Evolutionary conservation across 2,797 vertebrate species (phyloP).

Genomic region (Enteromius anoplus): DNA sequence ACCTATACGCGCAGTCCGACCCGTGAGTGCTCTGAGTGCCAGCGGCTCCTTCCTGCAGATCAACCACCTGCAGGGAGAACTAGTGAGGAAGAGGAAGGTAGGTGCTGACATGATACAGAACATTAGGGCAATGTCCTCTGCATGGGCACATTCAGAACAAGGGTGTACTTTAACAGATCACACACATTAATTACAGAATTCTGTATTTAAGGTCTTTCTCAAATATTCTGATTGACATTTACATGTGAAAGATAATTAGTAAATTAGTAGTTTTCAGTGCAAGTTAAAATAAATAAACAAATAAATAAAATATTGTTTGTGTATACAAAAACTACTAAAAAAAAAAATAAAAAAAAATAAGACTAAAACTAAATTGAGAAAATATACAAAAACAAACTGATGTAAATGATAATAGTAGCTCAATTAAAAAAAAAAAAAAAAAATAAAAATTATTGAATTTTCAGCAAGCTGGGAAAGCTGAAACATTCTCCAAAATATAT

Average conservation of each 20-base stretch:
- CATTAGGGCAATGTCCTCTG: background rate
- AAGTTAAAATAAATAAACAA: background rate
- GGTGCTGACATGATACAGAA: conserved; percentile 33
- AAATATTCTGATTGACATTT: background rate
- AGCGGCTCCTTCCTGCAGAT: conserved; percentile 72
- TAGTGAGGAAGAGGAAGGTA: conserved; percentile 79
- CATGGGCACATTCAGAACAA: background rate
- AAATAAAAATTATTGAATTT: background rate
- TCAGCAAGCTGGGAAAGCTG: background rate
- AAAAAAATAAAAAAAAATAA: background rate
- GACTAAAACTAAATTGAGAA: background rate
- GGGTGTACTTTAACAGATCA: background rate
- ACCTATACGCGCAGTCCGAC: conserved; percentile 70
- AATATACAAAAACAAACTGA: background rate
- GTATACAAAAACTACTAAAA: background rate
- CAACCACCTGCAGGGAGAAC: conserved; percentile 79
- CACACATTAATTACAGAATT: background rate
- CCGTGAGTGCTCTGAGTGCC: conserved; percentile 70
- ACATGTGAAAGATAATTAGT: background rate
- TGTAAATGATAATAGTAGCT: background rate
- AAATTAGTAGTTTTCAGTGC: background rate
- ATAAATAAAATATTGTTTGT: too few species aligned
- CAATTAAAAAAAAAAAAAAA: background rate
- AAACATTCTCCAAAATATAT: background rate
- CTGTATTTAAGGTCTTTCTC: background rate